phyloP scores from a whole-genome alignment of 2,797 vertebrate species.

The Distichodus sexfasciatus region DNA sequence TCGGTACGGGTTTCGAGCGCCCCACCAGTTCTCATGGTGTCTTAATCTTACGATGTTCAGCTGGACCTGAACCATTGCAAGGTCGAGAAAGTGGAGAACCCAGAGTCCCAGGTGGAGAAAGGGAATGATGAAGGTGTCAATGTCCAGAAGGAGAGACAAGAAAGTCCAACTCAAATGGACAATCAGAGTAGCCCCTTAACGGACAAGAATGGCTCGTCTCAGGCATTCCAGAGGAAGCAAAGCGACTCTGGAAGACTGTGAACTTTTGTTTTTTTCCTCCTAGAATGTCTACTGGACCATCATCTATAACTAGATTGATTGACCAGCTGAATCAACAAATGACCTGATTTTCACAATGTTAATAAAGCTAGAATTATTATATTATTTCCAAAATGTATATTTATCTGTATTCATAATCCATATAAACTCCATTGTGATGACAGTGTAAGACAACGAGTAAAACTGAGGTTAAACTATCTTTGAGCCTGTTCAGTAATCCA shows the following conservation, averaged over 20 bases:
- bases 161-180: not conserved
- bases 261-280: not conserved
- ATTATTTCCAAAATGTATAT: not conserved
- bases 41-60: constrained; percentile 31
- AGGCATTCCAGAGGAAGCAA: constrained; percentile 21
- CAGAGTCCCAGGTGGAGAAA: constrained; percentile 26
- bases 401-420: not conserved
- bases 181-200: constrained; percentile 3
- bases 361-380: not conserved
- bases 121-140: not conserved
- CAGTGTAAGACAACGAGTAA: not conserved
- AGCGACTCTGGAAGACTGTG: constrained; percentile 38
- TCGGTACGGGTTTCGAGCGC: not conserved
- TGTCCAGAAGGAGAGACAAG: not conserved
- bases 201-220: not conserved
- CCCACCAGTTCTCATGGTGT: constrained; percentile 7
- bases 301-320: not conserved
- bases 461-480: not conserved
- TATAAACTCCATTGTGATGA: not conserved
- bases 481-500: not conserved
- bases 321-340: not conserved
- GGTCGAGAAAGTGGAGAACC: not conserved
- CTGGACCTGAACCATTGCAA: constrained; percentile 13
- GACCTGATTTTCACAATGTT: no score
- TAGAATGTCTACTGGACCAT: not conserved